A percentile compares a stretch with the other conserved stretches of the same genome.
phyloP scores from a whole-genome alignment of 2,113 vertebrate genomes.

The Lophura nycthemera region DNA sequence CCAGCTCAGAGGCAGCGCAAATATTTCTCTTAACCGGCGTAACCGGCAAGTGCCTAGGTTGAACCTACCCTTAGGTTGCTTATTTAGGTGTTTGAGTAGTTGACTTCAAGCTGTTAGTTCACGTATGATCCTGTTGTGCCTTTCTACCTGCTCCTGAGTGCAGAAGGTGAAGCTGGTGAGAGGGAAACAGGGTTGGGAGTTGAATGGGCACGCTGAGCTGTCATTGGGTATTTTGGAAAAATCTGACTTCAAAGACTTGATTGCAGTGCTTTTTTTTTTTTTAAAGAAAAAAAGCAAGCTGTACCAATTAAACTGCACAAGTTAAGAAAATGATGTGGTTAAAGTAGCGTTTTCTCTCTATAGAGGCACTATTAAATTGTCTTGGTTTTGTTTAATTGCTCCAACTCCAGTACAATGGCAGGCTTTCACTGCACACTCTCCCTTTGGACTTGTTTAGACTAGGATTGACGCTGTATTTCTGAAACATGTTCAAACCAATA shows the following conservation, averaged over 20 bases:
- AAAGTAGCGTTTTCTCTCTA: slow-evolving; percentile 29
- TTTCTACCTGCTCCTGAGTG: not conserved
- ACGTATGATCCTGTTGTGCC: not conserved
- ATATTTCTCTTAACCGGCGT: not conserved
- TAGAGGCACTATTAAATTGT: slow-evolving; percentile 23
- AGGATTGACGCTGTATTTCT: not conserved
- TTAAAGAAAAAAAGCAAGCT: not conserved
- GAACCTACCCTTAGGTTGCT: slow-evolving; percentile 57
- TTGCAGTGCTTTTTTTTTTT: not conserved
- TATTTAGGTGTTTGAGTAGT: slow-evolving; percentile 27
- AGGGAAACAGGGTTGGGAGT: not conserved
- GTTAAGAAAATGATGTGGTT: slow-evolving; percentile 50
- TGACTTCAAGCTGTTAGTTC: slow-evolving; percentile 4
- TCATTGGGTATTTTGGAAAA: not conserved
- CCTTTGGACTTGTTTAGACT: slow-evolving; percentile 66
- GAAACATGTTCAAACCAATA: slow-evolving; percentile 47
- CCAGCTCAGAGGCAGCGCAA: slow-evolving; percentile 34
- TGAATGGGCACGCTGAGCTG: not conserved
- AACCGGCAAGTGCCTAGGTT: slow-evolving; percentile 21
- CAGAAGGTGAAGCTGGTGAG: fast-evolving
- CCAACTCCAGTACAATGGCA: slow-evolving; percentile 2
- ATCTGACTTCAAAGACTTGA: fast-evolving
- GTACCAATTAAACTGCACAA: slow-evolving; percentile 31
- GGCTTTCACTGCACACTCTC: not conserved
- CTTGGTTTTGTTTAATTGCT: slow-evolving; percentile 51